phyloP scores from a whole-genome alignment of 2,797 vertebrate species.

The Podargus strigoides region DNA sequence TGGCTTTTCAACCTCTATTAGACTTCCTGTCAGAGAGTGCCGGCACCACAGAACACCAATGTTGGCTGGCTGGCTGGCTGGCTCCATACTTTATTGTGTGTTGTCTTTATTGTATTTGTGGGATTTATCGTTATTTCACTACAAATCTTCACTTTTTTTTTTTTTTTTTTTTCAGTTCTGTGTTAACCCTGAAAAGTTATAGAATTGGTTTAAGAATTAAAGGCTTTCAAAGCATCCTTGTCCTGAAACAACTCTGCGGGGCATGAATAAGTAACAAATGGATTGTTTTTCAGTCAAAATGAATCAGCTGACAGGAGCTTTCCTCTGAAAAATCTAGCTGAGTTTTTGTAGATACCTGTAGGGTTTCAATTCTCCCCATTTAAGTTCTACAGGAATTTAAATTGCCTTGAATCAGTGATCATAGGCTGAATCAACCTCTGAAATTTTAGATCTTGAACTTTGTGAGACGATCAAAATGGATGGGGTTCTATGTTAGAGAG shows the following conservation, averaged over 20 bases:
- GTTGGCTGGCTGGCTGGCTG: neutral
- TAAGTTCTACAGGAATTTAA: neutral
- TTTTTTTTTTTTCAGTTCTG: neutral
- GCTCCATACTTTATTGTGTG: neutral
- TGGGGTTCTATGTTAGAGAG: neutral
- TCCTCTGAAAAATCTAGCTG: neutral
- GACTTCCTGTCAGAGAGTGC: neutral
- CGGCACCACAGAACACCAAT: neutral
- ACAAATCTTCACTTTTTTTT: neutral
- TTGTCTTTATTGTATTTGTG: neutral
- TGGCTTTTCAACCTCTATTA: neutral
- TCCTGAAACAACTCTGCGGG: slow-evolving; percentile 26
- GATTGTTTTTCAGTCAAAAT: slow-evolving; percentile 29
- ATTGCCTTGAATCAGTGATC: neutral
- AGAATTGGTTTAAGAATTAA: slow-evolving; percentile 10
- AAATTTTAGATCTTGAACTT: neutral
- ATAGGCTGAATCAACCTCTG: neutral
- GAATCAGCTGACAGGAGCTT: neutral
- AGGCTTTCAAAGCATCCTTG: slow-evolving; percentile 27
- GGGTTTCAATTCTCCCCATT: neutral
- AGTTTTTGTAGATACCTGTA: neutral
- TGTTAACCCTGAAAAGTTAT: neutral
- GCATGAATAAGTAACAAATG: slow-evolving; percentile 39
- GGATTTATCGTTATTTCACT: neutral
- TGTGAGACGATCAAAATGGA: neutral